A percentile compares a stretch with the other conserved stretches of the same genome.
Evolutionary conservation across 2,888 invertebrate genomes (phyloP).

Genomic region (Caenorhabditis imperialis): DNA sequence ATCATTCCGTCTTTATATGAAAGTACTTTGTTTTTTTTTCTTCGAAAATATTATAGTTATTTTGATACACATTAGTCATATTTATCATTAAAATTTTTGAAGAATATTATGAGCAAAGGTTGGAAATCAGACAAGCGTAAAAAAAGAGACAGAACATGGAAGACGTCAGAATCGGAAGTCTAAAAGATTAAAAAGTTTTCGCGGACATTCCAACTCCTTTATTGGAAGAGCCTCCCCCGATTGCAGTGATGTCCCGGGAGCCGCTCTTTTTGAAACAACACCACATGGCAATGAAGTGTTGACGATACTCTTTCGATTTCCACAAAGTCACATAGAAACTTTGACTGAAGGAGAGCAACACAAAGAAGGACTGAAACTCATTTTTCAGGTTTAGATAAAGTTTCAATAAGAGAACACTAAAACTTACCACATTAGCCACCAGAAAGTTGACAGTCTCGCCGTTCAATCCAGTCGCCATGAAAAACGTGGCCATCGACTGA

Average conservation of each 20-base stretch:
- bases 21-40: too few species aligned
- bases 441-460: slow-evolving; percentile 34
- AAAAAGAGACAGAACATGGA: too few species aligned
- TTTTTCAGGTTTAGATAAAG: neutral
- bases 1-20: too few species aligned
- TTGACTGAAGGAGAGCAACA: slow-evolving; percentile 36
- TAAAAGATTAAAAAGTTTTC: too few species aligned
- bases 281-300: slow-evolving; percentile 13
- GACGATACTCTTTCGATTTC: slow-evolving; percentile 33
- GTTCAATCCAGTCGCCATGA: slow-evolving; percentile 16
- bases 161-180: too few species aligned
- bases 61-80: too few species aligned
- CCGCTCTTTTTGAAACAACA: neutral
- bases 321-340: slow-evolving; percentile 38
- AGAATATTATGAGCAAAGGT: too few species aligned
- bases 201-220: too few species aligned
- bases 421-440: slow-evolving; percentile 33
- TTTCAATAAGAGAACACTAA: neutral
- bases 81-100: too few species aligned
- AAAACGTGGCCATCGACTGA: slow-evolving; percentile 13
- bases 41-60: too few species aligned
- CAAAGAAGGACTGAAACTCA: slow-evolving; percentile 37
- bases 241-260: slow-evolving; percentile 8
- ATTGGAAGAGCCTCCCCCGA: too few species aligned
- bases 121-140: too few species aligned